Evolutionary conservation across 2,797 vertebrate species (phyloP).

Genomic region (Thripadectes ignobilis): DNA sequence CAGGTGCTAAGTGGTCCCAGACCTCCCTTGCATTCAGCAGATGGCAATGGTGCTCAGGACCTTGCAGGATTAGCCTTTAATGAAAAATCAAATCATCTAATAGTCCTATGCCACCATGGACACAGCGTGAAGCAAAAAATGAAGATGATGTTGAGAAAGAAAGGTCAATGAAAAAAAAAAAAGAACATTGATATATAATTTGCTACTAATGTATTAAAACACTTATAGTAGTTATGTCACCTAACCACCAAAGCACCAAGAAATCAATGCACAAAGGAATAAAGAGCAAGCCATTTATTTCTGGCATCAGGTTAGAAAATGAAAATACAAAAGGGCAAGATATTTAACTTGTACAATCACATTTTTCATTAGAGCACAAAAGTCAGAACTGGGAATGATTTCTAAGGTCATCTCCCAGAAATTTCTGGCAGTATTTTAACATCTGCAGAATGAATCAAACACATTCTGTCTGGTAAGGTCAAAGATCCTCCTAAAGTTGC

Average conservation of each 20-base stretch:
- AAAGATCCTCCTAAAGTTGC: conserved; percentile 46
- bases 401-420: conserved; percentile 18
- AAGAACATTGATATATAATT: conserved; percentile 41
- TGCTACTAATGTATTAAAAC: conserved; percentile 58
- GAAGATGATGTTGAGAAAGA: conserved; percentile 33
- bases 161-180: conserved; percentile 49
- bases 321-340: conserved; percentile 14
- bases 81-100: conserved; percentile 30
- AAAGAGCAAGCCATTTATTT: conserved; percentile 55
- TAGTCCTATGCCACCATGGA: background rate
- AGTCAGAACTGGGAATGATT: conserved; percentile 23
- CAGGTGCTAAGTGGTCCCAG: background rate
- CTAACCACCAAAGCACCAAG: background rate
- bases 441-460: conserved; percentile 55
- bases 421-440: conserved; percentile 35
- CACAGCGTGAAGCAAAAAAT: conserved; percentile 2
- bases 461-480: conserved; percentile 43
- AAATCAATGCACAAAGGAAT: conserved; percentile 54
- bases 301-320: conserved; percentile 18
- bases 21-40: background rate
- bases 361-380: conserved; percentile 14
- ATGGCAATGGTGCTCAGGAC: background rate
- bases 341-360: conserved; percentile 48
- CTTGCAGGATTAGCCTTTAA: conserved; percentile 26
- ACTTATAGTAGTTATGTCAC: conserved; percentile 54